Evolutionary conservation across 1,140 invertebrate species (phyloP), one percentile per base, ranked within the genome.

Genomic region (Penaeus vannamei): DNA sequence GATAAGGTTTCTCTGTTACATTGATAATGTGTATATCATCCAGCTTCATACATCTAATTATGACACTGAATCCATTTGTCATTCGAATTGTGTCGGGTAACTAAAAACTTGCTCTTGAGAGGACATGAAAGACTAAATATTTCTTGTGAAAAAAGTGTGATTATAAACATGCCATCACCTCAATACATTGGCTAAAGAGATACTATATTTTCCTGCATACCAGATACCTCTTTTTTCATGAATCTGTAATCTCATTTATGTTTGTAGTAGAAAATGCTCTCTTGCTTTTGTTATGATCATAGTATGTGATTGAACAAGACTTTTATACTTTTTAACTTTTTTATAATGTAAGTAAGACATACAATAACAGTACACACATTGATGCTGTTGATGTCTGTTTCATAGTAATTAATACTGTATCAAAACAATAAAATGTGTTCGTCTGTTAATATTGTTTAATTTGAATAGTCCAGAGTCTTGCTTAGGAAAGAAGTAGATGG

Each of bases 291-390:
- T 86, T 86, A 77, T 32, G 46, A 77, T 86, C 85, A 86, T 86
- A 80, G 76, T 80, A 86, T 29, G 85, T 86, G 76, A 80, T 80
- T 86, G 76, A 86, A 79, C 69, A 79, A 86, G 72, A 86, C 85
- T 86, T 86, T 86, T 86, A 86, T 86, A 86, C 85, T 86, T 86
- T 86, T 86, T 79, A 86, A 86, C 85, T 86, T 86, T 84, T 86
- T 86, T 86, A 86, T 86, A 86, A 77, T 86, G 76, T 86, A 86
- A 86, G 85, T 61, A 86, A 80, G 85, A 80, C 85, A 86, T 86
- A n/a, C 62, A 62, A 82, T 72, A 72, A 85, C 83, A 62, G 76
- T 80, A 64, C 60, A 86, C 76, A 79, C 72, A 86, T 60, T 86
- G 59, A 79, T 80, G 59, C 85, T 79, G 76, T 79, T 86, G 59